Evolutionary conservation across 1,140 invertebrate genomes (phyloP).

Genomic region (Drosophila hydei): DNA sequence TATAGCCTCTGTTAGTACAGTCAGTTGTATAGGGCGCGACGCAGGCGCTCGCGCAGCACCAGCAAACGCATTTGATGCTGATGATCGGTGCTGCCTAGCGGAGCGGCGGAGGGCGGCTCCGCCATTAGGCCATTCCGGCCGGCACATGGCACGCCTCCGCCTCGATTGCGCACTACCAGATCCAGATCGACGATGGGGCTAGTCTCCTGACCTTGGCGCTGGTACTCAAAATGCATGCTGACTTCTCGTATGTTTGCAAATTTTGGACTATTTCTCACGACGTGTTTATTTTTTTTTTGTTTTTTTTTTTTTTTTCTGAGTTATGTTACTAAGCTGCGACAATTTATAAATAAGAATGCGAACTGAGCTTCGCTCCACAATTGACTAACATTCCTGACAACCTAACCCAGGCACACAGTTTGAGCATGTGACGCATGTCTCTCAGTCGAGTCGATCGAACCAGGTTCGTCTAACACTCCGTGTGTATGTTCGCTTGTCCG

Average conservation of each 20-base stretch:
- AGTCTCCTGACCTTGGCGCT: conserved; percentile 4
- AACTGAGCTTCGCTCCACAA: no score
- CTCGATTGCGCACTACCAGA: conserved; percentile 38
- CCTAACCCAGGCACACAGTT: no score
- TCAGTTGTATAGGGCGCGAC: conserved; percentile 53
- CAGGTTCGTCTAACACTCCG: no score
- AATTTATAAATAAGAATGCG: no score
- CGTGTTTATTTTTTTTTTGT: neutral
- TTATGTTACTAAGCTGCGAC: no score
- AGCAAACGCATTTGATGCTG: conserved; percentile 53
- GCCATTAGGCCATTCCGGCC: conserved; percentile 3
- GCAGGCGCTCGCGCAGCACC: conserved; percentile 51
- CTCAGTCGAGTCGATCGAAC: no score
- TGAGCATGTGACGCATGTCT: no score
- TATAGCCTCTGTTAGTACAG: neutral
- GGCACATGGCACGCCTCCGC: conserved; percentile 37
- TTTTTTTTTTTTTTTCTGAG: no score
- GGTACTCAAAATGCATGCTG: conserved; percentile 40
- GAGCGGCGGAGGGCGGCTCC: neutral
- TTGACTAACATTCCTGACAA: no score
- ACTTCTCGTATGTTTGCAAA: neutral
- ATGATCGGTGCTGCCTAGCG: conserved; percentile 34
- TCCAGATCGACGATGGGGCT: neutral
- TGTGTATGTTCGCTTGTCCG: no score
- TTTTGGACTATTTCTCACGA: conserved; percentile 37